A percentile compares a stretch with the other conserved stretches of the same genome.
These are phyloP conservation scores for Chelon auratus DNA, from an alignment of 2,797 vertebrate genomes.

Conservation along the genomic window DNA sequence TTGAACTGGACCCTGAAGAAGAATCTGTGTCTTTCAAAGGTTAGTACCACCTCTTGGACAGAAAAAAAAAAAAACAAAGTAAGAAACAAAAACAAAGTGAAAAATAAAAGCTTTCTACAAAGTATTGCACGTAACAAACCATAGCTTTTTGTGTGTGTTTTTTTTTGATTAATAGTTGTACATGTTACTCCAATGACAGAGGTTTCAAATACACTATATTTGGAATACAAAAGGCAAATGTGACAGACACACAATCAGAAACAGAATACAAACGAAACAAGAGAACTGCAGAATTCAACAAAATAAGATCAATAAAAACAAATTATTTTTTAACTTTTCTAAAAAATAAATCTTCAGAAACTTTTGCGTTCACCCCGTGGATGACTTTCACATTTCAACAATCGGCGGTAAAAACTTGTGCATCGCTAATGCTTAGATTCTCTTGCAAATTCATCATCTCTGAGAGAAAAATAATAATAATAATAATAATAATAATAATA, in stretches of 20 bases:
- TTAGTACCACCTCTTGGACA: constrained; percentile 65
- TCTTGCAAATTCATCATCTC: constrained; percentile 55
- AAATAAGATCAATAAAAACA: constrained; percentile 51
- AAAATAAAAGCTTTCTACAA: constrained; percentile 79
- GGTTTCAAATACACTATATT: constrained; percentile 76
- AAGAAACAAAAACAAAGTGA: constrained; percentile 66
- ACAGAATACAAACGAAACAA: constrained; percentile 58
- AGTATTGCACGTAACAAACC: constrained; percentile 84
- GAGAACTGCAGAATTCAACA: constrained; percentile 55
- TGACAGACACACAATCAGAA: constrained; percentile 74
- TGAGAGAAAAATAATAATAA: constrained; percentile 34
- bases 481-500: constrained; percentile 14
- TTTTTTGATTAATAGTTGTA: constrained; percentile 75
- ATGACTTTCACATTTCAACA: constrained; percentile 75
- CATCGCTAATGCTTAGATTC: constrained; percentile 63
- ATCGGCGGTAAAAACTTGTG: constrained; percentile 71
- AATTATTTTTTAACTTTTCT: constrained; percentile 19
- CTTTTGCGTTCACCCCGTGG: constrained; percentile 55
- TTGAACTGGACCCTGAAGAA: constrained; percentile 63
- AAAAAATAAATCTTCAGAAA: constrained; percentile 76
- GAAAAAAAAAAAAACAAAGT: constrained; percentile 51
- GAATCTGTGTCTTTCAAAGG: constrained; percentile 42
- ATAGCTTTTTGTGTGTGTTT: constrained; percentile 61
- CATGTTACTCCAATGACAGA: constrained; percentile 72
- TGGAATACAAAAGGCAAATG: constrained; percentile 86